Percentiles rank a stretch among this genome's conserved stretches.
phyloP scores from a whole-genome alignment of 2,888 invertebrate species.

The Ophion obscuratus region DNA sequence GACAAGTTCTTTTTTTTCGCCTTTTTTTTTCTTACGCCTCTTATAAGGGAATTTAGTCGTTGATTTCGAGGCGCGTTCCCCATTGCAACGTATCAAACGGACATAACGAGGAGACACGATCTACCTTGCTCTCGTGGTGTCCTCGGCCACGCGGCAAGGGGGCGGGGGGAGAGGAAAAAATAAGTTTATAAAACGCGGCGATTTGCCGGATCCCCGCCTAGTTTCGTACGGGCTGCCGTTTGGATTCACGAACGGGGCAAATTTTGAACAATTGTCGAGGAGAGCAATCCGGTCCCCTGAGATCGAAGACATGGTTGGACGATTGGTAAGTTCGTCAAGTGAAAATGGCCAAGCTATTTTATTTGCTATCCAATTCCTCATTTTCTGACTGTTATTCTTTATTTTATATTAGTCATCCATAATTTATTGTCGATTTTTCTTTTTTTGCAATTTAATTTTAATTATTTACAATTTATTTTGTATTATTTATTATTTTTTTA shows the following conservation, averaged over 20 bases:
- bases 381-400: background rate
- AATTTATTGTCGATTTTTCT: background rate
- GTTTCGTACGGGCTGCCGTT: constrained; percentile 73
- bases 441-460: background rate
- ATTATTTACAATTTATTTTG: background rate
- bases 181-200: constrained; percentile 81
- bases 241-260: constrained; percentile 46
- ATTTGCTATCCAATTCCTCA: background rate
- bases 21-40: constrained; percentile 74
- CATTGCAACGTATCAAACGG: constrained; percentile 62
- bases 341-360: background rate
- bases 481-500: background rate
- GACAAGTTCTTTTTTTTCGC: constrained; percentile 72
- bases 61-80: constrained; percentile 50
- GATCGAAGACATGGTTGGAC: constrained; percentile 71
- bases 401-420: background rate
- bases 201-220: constrained; percentile 74
- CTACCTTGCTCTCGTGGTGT: background rate
- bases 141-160: constrained; percentile 62
- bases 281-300: constrained; percentile 10
- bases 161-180: constrained; percentile 53
- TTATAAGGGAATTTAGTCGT: constrained; percentile 81
- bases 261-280: background rate
- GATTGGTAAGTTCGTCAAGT: constrained; percentile 71
- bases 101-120: constrained; percentile 1